These are phyloP conservation scores for Malacoraja senta DNA, from an alignment of 2,797 vertebrate genomes.

Conservation along the genomic window DNA sequence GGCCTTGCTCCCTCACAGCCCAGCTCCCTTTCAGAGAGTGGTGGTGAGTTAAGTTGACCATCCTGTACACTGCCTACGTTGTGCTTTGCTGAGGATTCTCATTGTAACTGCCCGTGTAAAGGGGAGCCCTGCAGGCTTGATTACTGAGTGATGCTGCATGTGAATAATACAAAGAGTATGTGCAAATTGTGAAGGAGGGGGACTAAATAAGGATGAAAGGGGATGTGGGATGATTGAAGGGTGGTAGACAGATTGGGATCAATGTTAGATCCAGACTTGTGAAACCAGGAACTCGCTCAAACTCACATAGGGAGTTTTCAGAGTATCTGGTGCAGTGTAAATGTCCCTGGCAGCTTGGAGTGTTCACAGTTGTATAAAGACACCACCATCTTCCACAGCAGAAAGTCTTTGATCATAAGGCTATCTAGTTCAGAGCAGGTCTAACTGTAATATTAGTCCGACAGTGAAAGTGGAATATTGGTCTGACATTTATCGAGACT, in stretches of 20 bases:
- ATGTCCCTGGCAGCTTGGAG: neutral
- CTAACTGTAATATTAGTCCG: neutral
- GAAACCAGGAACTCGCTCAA: neutral
- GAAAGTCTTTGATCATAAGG: neutral
- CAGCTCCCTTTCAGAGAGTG: neutral
- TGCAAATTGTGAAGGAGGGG: neutral
- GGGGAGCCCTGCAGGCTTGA: neutral
- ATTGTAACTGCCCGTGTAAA: neutral
- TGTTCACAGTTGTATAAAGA: neutral
- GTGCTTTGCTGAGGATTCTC: neutral
- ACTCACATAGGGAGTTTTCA: neutral
- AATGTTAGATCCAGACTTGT: neutral
- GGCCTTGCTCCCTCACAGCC: neutral
- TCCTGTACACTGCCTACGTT: too few species aligned
- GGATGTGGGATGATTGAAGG: neutral
- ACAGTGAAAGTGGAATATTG: neutral
- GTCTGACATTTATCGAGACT: neutral
- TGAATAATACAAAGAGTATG: neutral
- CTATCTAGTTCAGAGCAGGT: neutral
- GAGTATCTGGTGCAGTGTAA: neutral
- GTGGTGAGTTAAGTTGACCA: neutral
- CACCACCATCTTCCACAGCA: neutral
- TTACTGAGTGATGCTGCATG: neutral
- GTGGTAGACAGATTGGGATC: neutral
- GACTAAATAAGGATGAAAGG: neutral